These are phyloP conservation scores for Drosophila subobscura DNA, from an alignment of 1,140 invertebrate species.

Conservation along the genomic window DNA sequence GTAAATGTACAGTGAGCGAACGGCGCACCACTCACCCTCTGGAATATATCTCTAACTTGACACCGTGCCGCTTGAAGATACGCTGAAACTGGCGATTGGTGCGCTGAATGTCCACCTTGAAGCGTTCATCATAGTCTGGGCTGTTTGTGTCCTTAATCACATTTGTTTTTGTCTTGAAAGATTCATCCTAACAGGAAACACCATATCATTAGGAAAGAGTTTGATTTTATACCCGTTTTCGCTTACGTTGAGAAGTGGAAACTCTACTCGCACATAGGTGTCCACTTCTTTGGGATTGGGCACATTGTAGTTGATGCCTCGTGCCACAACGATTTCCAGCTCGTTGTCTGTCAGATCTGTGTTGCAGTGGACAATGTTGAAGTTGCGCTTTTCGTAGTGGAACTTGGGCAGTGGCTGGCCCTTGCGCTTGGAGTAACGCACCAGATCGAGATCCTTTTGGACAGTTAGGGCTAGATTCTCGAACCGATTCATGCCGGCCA, in stretches of 20 bases:
- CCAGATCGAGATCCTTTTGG: constrained; percentile 94
- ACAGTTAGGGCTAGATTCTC: constrained; percentile 93
- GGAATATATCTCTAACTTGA: constrained; percentile 96
- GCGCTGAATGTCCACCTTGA: constrained; percentile 91
- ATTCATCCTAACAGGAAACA: constrained; percentile 87
- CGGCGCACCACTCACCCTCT: constrained; percentile 90
- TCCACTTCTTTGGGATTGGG: constrained; percentile 94
- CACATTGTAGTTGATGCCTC: constrained; percentile 94
- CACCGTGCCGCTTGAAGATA: constrained; percentile 93
- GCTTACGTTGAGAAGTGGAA: constrained; percentile 93
- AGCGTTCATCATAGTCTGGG: constrained; percentile 93
- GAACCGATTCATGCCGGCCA: constrained; percentile 94
- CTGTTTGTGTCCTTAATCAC: constrained; percentile 93
- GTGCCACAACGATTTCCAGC: constrained; percentile 92
- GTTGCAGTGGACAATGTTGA: constrained; percentile 96
- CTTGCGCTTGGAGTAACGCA: constrained; percentile 89
- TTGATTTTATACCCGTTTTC: not conserved
- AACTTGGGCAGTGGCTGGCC: constrained; percentile 89
- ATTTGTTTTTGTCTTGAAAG: constrained; percentile 90
- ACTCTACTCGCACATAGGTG: constrained; percentile 97
- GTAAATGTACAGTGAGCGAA: not conserved
- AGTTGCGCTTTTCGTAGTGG: constrained; percentile 95
- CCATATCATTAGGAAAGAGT: not conserved
- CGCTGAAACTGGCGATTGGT: constrained; percentile 91
- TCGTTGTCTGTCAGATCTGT: constrained; percentile 96